Evolutionary conservation across 53 echinoderm and acorn worm genomes (phyloP), one percentile per base, ranked within the genome.

Genomic region (Zoroaster sp.): DNA sequence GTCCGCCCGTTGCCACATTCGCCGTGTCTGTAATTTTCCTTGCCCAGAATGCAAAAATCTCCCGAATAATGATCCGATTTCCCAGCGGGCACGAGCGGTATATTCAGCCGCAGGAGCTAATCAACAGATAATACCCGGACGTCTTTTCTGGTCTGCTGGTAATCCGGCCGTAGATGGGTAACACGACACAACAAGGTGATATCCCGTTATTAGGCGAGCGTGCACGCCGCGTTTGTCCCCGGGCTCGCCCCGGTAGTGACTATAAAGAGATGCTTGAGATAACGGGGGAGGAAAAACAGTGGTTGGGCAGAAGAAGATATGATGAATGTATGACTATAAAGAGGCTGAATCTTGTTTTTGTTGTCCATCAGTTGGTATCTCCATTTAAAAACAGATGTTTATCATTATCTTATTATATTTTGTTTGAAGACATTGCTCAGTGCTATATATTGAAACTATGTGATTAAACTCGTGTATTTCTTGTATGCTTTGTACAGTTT

Each of bases 121-220:
- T 79, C 79, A 59, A 17, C 40, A 6, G n/a, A n/a, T 78, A 78
- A 78, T 79, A 52, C 79, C 36, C 14, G 13, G 63, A n/a, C 33
- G 25, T 12, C 55, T n/a, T 42, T 40, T 39, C 52, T 6, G 31
- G 39, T 35, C 33, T 35, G 77, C 31, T 52, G 32, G 34, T 38
- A 55, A 79, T 38, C 55, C 63, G 55, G 32, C 9, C 76, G 53
- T 23, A 37, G 55, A 79, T 35, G 38, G 37, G 63, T 59, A 59
- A 55, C 30, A 38, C 18, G 59, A 79, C 79, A 55, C 79, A 25
- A 6, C 7, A 21, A 28, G 63, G 2, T 59, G 21, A 28, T 21
- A 28, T 59, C 63, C 28, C 63, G 28, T 59, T 28, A 25, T 25
- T 59, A 28, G 10, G 63, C 23, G 28, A 28, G 11, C 8, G 23